Base-by-base conservation (phyloP, 2,888 invertebrate genomes). In the Epistrophe grossulariae region DNA sequence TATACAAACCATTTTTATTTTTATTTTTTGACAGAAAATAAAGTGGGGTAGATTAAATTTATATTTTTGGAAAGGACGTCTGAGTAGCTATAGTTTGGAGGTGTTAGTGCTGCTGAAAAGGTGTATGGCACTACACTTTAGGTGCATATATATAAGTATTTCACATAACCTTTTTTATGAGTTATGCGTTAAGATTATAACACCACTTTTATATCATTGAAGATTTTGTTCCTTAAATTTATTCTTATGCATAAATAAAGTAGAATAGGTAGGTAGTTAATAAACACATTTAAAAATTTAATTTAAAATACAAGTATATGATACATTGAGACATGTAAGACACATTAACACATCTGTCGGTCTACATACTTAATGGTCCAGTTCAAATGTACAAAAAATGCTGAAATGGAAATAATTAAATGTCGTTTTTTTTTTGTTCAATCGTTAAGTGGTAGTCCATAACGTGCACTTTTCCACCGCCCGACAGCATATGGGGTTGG, bases 31-130 rank as follows among this genome's bases (percentile, higher is more conserved):
- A 24, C 15, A 28, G 4, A 45, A 64, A 43, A 64, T 64, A 43
- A 28, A 64, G 62, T 64, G 43, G 43, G 15, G 43, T 45, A 45
- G n/a, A 43, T 64, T 66, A 31, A 66, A 48, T 48, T 48, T 66
- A 48, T 66, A 31, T 35, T 52, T 52, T 5, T 52, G 4, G 2
- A n/a, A 43, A n/a, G 43, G 24, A 28, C 28, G 43, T 28, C 62
- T 43, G 11, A 45, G 13, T 45, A 28, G 28, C 13, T 62, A 24
- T 24, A n/a, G 24, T 43, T 24, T 45, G 7, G 9, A 9, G 40
- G 17, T 40, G n/a, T 19, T 60, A 38, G 38, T 19, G 35, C 17
- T 38, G 11, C 17, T 11, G 24, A 24, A 38, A 52, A 52, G 13
- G 7, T 40, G 40, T 24, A 15, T 6, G 45, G 43, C 24, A 24